phyloP scores from a whole-genome alignment of 2,797 vertebrate genomes.

The Lepilemur septentrionalis region DNA sequence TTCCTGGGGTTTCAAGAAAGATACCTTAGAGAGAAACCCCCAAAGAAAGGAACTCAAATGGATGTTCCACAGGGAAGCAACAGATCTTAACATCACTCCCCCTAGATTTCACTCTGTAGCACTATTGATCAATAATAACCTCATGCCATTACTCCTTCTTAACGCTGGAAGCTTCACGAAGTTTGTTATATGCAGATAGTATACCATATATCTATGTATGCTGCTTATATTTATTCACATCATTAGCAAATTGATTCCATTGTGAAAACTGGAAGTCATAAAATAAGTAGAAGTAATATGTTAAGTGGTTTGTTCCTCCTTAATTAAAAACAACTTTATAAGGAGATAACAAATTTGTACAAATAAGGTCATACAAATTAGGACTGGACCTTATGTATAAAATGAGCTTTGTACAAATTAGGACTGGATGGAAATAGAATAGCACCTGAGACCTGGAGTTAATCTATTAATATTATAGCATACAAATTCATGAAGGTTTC shows the following conservation, averaged over 20 bases:
- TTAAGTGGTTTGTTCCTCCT: background rate
- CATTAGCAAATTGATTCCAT: background rate
- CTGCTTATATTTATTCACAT: background rate
- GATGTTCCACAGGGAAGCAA: background rate
- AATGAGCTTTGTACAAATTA: background rate
- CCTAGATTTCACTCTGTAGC: background rate
- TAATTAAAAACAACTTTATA: background rate
- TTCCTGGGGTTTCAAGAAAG: background rate
- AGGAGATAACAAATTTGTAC: background rate
- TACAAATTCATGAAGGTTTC: background rate
- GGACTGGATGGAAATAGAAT: background rate
- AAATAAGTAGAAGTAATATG: background rate
- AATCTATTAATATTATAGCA: background rate
- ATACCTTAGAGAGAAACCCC: background rate
- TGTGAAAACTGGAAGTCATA: background rate
- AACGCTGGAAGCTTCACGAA: background rate
- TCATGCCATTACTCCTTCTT: background rate
- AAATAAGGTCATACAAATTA: background rate
- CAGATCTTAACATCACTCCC: background rate
- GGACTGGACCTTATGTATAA: background rate
- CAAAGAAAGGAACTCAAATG: background rate
- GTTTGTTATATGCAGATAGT: background rate
- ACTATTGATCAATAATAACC: background rate
- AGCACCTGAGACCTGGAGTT: background rate
- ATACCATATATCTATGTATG: background rate